Conservation (phyloP, 2,113 vertebrate genomes). For the Ahaetulla prasina region DNA sequence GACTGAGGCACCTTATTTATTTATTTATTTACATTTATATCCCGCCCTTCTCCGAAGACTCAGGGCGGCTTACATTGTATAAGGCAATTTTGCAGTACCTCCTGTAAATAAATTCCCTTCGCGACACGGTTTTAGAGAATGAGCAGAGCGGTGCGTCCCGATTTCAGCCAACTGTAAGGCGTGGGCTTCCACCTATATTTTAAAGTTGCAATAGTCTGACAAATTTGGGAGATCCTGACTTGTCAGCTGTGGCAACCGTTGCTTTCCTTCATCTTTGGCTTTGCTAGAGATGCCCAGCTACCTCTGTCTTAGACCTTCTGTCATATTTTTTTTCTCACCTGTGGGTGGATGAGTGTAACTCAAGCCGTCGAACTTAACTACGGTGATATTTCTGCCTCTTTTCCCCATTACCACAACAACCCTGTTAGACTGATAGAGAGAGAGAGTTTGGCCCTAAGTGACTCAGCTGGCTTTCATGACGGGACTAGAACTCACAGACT, state of each 20-base stretch:
- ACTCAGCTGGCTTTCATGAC: neutral
- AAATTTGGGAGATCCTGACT: constrained; percentile 42
- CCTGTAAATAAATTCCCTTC: neutral
- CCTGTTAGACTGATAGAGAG: neutral
- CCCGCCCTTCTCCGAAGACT: no score
- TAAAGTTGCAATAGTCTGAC: neutral
- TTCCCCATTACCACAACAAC: neutral
- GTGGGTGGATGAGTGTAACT: neutral
- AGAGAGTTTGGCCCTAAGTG: neutral
- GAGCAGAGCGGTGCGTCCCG: neutral
- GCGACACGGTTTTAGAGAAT: neutral
- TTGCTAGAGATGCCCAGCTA: constrained; percentile 50
- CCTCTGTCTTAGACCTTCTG: constrained; percentile 35
- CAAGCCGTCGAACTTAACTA: neutral
- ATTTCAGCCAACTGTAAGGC: neutral
- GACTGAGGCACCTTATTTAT: neutral
- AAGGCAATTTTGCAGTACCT: neutral
- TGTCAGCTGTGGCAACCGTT: constrained; percentile 6
- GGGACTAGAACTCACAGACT: neutral
- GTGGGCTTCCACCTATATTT: neutral
- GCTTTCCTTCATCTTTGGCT: constrained; percentile 58
- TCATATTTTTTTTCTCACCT: neutral
- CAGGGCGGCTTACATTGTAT: no score
- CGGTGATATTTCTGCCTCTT: neutral
- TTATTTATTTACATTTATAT: no score